Conservation (phyloP, 2,888 invertebrate species). For the Scaptodrosophila latifasciaeformis region DNA sequence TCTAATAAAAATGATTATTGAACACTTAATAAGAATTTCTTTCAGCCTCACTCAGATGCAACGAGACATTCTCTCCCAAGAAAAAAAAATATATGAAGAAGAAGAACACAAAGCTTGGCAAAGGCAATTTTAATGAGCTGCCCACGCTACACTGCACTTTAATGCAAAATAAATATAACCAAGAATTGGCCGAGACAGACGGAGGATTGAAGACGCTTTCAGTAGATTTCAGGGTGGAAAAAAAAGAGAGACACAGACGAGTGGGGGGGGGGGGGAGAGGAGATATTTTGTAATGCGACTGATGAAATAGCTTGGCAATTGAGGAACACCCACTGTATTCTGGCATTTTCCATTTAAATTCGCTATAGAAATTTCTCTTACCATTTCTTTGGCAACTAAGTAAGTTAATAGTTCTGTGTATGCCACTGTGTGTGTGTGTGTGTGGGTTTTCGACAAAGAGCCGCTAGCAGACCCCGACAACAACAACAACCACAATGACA, state of each 20-base stretch:
- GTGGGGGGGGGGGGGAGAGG: too few relatives aligned
- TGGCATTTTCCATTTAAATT: too few relatives aligned
- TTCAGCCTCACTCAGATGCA: conserved; percentile 3
- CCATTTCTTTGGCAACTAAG: not conserved
- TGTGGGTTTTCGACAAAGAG: not conserved
- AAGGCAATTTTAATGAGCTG: conserved; percentile 60
- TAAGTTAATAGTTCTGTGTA: conserved; percentile 21
- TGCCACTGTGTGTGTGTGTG: conserved; percentile 8
- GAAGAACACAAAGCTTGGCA: not conserved
- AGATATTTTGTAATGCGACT: conserved; percentile 32
- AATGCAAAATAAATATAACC: conserved; percentile 62
- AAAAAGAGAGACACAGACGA: conserved; percentile 8
- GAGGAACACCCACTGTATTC: conserved; percentile 12
- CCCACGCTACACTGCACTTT: conserved; percentile 59
- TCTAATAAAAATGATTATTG: conserved; percentile 68
- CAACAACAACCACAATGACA: not conserved
- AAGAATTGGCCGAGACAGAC: conserved; percentile 32
- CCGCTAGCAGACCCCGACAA: not conserved
- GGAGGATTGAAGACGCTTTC: conserved; percentile 25
- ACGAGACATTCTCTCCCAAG: conserved; percentile 12
- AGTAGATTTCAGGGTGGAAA: conserved; percentile 17
- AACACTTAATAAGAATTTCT: conserved; percentile 64
- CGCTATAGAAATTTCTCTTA: too few relatives aligned
- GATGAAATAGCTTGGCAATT: conserved; percentile 36
- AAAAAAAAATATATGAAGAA: too few relatives aligned